Base-by-base conservation (phyloP, 2,888 invertebrate genomes). In the Scotopteryx bipunctaria region DNA sequence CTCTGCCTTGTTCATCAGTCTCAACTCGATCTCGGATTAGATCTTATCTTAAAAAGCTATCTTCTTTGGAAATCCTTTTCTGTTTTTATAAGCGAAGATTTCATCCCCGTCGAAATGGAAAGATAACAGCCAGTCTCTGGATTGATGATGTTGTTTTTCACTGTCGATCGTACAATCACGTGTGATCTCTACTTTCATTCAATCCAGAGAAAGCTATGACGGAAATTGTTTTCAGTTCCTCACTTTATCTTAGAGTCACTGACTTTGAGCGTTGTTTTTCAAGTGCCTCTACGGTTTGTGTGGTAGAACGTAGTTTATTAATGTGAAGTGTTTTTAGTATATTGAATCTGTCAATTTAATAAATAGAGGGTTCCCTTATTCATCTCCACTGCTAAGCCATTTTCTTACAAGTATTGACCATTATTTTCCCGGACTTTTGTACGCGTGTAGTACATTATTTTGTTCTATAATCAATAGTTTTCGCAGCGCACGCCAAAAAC, bases 61-160 rank as follows among this genome's bases (percentile, higher is more conserved):
- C 29, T 21, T 19, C 21, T 37, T 11, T 40, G 4, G 4, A 23
- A 5, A 23, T 23, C 23, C 8, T 23, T 23, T 6, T 1, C 8
- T 27, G 27, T 27, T 27, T 27, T 21, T 21, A 31, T 33, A 33
- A 33, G 16, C 9, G 4, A 15, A 31, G 25, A n/a, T 42, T 21
- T 8, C 9, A 11, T 32, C 35, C n/a, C 5, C 23, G 32, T 19
- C 38, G 41, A 48, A 59, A 63, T 59, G 55, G 45, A 49, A 56
- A 32, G 48, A 62, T 58, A 64, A 64, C 61, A 52, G 45, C 50
- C 61, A 64, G 67, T 64, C 55, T 61, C 46, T 58, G 68, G 70
- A 73, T 71, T 67, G 67, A 76, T 70, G 64, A 47, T 42, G 38
- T 57, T 64, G 61, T 74, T 66, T 66, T 66, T 63, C 65, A 51